Base-by-base conservation (phyloP, 2,888 invertebrate species). In the Eristalis intricaria region DNA sequence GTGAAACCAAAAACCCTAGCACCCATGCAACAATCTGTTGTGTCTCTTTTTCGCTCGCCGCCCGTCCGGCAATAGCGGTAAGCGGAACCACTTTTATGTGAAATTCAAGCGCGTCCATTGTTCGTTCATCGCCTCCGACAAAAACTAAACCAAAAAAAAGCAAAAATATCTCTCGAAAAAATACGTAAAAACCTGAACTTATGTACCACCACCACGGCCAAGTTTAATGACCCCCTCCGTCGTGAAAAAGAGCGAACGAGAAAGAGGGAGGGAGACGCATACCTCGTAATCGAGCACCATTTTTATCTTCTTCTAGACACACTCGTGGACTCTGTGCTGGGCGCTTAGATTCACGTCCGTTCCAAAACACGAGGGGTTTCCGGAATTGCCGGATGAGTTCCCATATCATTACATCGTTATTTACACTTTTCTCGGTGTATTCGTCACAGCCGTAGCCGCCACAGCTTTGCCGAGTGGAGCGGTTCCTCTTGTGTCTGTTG, bases 141-240 rank as follows among this genome's bases (percentile, higher is more conserved):
- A 56, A 66, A 66, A 56, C 22, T 56, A 74, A 35, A 23, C n/a
- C 56, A 19, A 71, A 76, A 70, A 68, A 23, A 65, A 63, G 23
- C n/a, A 63, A 69, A 38, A 73, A 68, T 29, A 38, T 38, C 60
- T 60, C 60, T 60, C 60, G 60, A 65, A 71, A 40, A 68, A 64
- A 73, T 35, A 61, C 50, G 50, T 50, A 50, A 50, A 82, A 82
- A 82, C 81, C 58, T 74, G 73, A 85, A 74, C 19, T 70, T 81
- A 32, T 64, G 26, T 73, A 64, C 29, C 19, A 19, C 50, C 73
- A 76, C 80, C 73, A 43, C 56, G 66, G 40, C 19, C 50, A 85
- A 73, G 85, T 85, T 85, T 85, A 85, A 81, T 81, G 85, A 85
- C 81, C 81, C 81, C 77, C 73, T 43, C 81, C 50, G 71, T 60